Base-by-base conservation (phyloP, 2,113 vertebrate species). In the Marmota flaviventris region DNA sequence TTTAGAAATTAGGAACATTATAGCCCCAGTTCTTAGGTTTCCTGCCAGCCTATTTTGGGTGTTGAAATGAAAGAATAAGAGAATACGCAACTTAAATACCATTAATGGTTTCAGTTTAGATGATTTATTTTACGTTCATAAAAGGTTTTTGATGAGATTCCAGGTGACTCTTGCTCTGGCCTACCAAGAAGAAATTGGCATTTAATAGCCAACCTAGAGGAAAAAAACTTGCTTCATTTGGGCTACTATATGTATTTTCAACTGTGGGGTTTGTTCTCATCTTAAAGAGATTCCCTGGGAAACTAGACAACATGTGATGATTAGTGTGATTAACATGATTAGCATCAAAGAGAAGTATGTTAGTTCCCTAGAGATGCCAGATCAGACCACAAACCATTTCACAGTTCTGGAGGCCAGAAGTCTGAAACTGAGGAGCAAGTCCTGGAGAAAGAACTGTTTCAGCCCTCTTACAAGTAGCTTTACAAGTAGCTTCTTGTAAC, bases 91-190 rank as follows among this genome's bases (percentile, higher is more conserved):
- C 17, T 34, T 73, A 89, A 51, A 58, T 89, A 67, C 10, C 34
- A 45, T 34, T 8, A n/a, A 11, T 87, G 37, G 42, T n/a, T 95
- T 84, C 53, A 27, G 8, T 29, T 56, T 83, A 86, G 63, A 79
- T 92, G 8, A 69, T 32, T 89, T 73, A 2, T 84, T 82, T 88
- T 65, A 63, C 91, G 69, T 91, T 53, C 90, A 93, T 34, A 70
- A 93, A 88, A 72, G 65, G n/a, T 65, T 94, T 89, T 42, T 34
- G 13, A 65, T 34, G 32, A 85, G 53, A 69, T 48, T 85, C 53
- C n/a, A 29, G 63, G n/a, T 88, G 63, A 79, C 77, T 84, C n/a
- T 77, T 25, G 2, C 18, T 48, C 25, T 58, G 42, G 37, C 24
- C n/a, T 79, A 45, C 42, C 39, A 89, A 27, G 20, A 53, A 56